Conservation (phyloP, 1,140 invertebrate species). For the Meloidogyne exigua region DNA sequence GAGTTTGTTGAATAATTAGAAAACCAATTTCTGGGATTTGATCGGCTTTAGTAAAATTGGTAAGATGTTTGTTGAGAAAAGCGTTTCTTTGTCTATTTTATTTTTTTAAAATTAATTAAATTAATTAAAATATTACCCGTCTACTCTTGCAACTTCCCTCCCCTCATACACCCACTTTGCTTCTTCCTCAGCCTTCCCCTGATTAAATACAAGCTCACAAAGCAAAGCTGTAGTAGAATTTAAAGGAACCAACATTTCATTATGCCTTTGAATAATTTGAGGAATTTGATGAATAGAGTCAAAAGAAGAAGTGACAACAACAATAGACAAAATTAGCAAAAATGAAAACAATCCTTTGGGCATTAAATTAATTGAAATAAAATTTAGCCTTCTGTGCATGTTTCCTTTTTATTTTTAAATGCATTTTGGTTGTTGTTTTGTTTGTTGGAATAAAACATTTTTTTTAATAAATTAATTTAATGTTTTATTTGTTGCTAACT, state of each 20-base stretch:
- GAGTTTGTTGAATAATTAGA: slow-evolving; percentile 16
- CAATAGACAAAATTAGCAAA: not conserved
- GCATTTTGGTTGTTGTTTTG: not conserved
- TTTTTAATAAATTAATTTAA: not conserved
- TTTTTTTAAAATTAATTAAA: too few species aligned
- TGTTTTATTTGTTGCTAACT: too few species aligned
- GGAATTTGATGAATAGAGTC: slow-evolving; percentile 3
- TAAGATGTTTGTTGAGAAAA: not conserved
- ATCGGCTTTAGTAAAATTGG: not conserved
- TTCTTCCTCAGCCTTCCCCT: not conserved
- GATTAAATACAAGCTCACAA: slow-evolving; percentile 24
- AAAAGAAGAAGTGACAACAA: slow-evolving; percentile 7
- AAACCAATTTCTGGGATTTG: slow-evolving; percentile 25
- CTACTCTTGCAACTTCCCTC: slow-evolving; percentile 20
- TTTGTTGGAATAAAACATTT: not conserved
- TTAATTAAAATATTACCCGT: slow-evolving; percentile 5
- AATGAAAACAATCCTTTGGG: not conserved
- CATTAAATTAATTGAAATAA: slow-evolving; percentile 11
- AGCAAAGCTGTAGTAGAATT: slow-evolving; percentile 22
- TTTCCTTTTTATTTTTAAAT: too few species aligned
- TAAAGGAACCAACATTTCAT: slow-evolving; percentile 23
- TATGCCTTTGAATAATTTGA: slow-evolving; percentile 8
- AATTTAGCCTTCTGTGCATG: not conserved
- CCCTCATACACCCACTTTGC: slow-evolving; percentile 25
- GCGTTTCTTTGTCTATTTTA: slow-evolving; percentile 14